Base-by-base conservation (phyloP, 2,888 invertebrate genomes). In the Apotomis betuletana region DNA sequence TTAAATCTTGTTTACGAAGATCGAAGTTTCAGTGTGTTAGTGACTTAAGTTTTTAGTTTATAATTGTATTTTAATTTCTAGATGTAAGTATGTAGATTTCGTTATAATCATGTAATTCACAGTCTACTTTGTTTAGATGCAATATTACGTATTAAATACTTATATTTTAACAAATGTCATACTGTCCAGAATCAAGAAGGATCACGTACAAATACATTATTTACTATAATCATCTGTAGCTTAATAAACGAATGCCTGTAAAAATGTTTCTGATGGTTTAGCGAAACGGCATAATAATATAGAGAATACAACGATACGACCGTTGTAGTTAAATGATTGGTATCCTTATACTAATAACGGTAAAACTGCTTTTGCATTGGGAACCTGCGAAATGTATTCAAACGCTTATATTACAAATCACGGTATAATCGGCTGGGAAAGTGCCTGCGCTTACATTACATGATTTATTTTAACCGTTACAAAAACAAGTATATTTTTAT, bases 371-470 rank as follows among this genome's bases (percentile, higher is more conserved):
- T 70, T 70, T 70, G 46, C 54, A 54, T 38, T 54, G 65, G 49
- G 54, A 64, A 60, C 54, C 57, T 60, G 70, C 60, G 49, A 70
- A 70, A 65, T 70, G 70, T 71, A 71, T 67, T 67, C 71, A 67
- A 71, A 67, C 71, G 67, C 65, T 71, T 71, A 67, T 71, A 71
- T 71, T 71, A 67, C 71, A 67, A 67, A 71, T 70, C 71, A 67
- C 67, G 46, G 67, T 52, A 61, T 67, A 46, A 49, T 67, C 65
- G 67, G 8, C 38, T 10, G n/a, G 12, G 67, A 57, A 60, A 67
- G 60, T 62, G 67, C n/a, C 49, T 12, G 49, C 49, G 49, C 49
- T 49, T 9, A 49, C 6, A 49, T 10, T 44, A 44, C 8, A 5
- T 44, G 44, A 44, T 44, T 44, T 44, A 4, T 49, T 41, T 41